These are phyloP conservation scores for Brachionus angularis DNA, from an alignment of 1,140 invertebrate species.

Conservation along the genomic window DNA sequence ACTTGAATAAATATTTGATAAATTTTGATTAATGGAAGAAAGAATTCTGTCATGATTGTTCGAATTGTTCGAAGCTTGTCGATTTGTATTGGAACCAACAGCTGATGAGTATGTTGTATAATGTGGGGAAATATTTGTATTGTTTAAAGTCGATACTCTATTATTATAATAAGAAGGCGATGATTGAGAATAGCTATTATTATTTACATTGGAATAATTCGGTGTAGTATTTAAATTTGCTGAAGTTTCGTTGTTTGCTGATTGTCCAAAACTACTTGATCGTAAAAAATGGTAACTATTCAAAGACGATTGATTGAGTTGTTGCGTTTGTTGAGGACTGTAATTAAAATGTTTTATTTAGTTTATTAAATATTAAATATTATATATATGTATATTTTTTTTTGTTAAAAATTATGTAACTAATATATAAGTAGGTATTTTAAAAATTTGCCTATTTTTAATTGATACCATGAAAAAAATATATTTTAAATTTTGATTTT, in stretches of 20 bases:
- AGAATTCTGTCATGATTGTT: constrained; percentile 18
- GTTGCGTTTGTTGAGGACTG: too few relatives aligned
- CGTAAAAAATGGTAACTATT: constrained; percentile 35
- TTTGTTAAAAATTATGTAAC: too few relatives aligned
- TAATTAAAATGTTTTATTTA: too few relatives aligned
- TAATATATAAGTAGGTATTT: too few relatives aligned
- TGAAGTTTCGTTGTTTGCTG: constrained; percentile 13
- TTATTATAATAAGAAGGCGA: constrained; percentile 33
- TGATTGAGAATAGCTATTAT: not conserved
- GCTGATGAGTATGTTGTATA: constrained; percentile 36
- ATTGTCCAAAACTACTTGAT: constrained; percentile 13
- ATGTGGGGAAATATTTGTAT: not conserved
- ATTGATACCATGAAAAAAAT: too few relatives aligned
- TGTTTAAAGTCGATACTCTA: not conserved
- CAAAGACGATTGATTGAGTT: not conserved
- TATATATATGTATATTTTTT: too few relatives aligned
- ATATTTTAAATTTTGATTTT: too few relatives aligned
- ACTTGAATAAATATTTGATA: constrained; percentile 39
- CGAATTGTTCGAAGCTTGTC: not conserved
- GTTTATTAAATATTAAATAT: too few relatives aligned
- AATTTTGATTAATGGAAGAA: constrained; percentile 34
- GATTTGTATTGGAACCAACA: not conserved
- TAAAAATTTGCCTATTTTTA: too few relatives aligned
- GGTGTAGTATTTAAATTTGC: too few relatives aligned
- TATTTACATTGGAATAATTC: not conserved